Percentiles rank a stretch among this genome's conserved stretches.
These are phyloP conservation scores for Drosophila pseudoananassae DNA, from an alignment of 1,140 invertebrate species.

Conservation along the genomic window DNA sequence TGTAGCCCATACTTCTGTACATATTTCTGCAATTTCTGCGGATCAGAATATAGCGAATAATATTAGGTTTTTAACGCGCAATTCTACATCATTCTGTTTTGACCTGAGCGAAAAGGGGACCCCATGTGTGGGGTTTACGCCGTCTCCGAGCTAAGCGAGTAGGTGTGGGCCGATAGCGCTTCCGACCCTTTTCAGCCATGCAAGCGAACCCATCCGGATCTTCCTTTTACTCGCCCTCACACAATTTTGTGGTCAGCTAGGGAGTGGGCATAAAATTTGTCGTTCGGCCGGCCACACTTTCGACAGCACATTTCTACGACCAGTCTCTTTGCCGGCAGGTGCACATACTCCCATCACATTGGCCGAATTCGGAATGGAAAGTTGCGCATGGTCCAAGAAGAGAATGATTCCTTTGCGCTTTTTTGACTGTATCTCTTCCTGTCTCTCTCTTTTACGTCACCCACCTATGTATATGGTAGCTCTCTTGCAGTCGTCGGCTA, in stretches of 20 bases:
- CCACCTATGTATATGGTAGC: neutral
- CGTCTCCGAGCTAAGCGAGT: too few species aligned
- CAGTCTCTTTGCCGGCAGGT: slow-evolving; percentile 6
- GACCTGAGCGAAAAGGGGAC: too few species aligned
- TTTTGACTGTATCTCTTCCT: slow-evolving; percentile 6
- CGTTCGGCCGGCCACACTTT: slow-evolving; percentile 25
- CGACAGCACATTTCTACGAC: neutral
- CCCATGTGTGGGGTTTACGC: too few species aligned
- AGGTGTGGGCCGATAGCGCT: too few species aligned
- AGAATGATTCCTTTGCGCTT: slow-evolving; percentile 7
- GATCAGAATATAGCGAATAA: too few species aligned
- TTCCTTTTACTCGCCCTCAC: too few species aligned
- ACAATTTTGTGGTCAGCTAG: neutral
- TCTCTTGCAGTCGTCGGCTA: slow-evolving; percentile 30
- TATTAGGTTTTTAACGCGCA: too few species aligned
- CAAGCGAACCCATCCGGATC: too few species aligned
- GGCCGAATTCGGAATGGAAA: slow-evolving; percentile 64
- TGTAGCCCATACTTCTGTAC: too few species aligned
- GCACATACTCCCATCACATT: slow-evolving; percentile 65
- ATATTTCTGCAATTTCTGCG: too few species aligned
- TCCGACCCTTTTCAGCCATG: too few species aligned
- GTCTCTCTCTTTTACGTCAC: neutral
- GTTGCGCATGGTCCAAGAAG: slow-evolving; percentile 63
- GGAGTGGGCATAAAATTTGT: slow-evolving; percentile 48
- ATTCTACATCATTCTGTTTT: too few species aligned